phyloP scores from a whole-genome alignment of 2,113 vertebrate genomes.

The Pomatostomus ruficeps region DNA sequence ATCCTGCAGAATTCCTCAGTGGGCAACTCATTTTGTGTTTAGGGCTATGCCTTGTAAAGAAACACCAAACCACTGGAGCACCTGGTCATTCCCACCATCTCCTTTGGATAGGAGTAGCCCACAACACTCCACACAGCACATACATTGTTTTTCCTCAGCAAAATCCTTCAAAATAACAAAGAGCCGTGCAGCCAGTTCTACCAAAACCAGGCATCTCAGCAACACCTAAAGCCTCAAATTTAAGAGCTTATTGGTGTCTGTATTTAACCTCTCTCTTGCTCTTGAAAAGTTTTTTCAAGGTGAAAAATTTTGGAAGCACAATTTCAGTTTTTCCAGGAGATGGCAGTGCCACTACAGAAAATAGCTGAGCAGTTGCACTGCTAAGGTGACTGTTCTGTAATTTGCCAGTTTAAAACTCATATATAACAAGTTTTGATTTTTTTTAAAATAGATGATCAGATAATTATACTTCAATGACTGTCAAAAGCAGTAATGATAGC shows the following conservation, averaged over 20 bases:
- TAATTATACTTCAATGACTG: constrained; percentile 64
- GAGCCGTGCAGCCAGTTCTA: not conserved
- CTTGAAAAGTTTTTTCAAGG: constrained; percentile 21
- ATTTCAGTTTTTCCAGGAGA: constrained; percentile 50
- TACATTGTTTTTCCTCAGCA: not conserved
- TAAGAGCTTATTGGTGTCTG: not conserved
- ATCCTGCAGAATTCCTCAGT: not conserved
- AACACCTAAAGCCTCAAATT: not conserved
- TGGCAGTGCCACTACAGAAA: constrained; percentile 66
- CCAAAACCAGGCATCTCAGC: not conserved
- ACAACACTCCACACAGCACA: not conserved
- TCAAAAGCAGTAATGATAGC: constrained; percentile 67
- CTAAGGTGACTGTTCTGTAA: constrained; percentile 25
- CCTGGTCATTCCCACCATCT: not conserved
- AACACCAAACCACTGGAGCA: not conserved
- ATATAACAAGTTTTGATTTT: constrained; percentile 45
- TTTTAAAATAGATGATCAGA: constrained; percentile 38
- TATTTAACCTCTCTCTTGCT: not conserved
- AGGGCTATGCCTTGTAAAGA: not conserved
- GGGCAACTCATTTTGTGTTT: not conserved
- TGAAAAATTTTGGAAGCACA: not conserved
- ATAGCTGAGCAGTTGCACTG: not conserved
- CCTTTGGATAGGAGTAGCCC: not conserved
- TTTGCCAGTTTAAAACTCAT: constrained; percentile 23
- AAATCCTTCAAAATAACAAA: not conserved